phyloP scores from a whole-genome alignment of 2,797 vertebrate species.

The Atherinosoma microstoma region DNA sequence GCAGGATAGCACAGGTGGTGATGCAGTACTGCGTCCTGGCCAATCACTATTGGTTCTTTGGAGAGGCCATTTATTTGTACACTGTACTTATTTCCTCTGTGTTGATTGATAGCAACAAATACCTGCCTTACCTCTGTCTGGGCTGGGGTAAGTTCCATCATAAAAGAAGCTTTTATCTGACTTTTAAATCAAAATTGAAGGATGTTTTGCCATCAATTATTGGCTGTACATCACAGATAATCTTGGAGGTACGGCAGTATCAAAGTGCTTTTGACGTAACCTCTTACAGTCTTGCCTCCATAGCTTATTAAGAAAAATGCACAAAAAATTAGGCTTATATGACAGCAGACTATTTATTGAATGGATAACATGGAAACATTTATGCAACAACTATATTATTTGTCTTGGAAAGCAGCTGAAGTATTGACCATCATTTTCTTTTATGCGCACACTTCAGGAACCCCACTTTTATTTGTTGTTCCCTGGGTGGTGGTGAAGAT shows the following conservation, averaged over 20 bases:
- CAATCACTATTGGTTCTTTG: slow-evolving; percentile 91
- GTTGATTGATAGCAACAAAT: slow-evolving; percentile 85
- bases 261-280: not conserved
- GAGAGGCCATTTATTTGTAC: slow-evolving; percentile 87
- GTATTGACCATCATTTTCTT: slow-evolving; percentile 24
- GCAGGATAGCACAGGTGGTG: slow-evolving; percentile 83
- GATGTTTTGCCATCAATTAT: not conserved
- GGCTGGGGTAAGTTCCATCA: slow-evolving; percentile 84
- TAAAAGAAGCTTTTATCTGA: not conserved
- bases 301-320: not conserved
- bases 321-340: not conserved
- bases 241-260: not conserved
- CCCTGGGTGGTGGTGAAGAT: slow-evolving; percentile 86
- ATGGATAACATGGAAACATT: slow-evolving; percentile 7
- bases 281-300: not conserved
- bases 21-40: slow-evolving; percentile 91
- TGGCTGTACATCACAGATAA: not conserved
- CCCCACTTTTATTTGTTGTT: slow-evolving; percentile 85
- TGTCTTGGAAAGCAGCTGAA: not conserved
- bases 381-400: not conserved
- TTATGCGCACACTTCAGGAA: slow-evolving; percentile 73
- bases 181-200: not conserved
- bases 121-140: slow-evolving; percentile 85
- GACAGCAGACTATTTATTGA: not conserved
- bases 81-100: slow-evolving; percentile 87